These are phyloP conservation scores for Synanthedon vespiformis DNA, from an alignment of 2,888 invertebrate genomes.

Conservation along the genomic window DNA sequence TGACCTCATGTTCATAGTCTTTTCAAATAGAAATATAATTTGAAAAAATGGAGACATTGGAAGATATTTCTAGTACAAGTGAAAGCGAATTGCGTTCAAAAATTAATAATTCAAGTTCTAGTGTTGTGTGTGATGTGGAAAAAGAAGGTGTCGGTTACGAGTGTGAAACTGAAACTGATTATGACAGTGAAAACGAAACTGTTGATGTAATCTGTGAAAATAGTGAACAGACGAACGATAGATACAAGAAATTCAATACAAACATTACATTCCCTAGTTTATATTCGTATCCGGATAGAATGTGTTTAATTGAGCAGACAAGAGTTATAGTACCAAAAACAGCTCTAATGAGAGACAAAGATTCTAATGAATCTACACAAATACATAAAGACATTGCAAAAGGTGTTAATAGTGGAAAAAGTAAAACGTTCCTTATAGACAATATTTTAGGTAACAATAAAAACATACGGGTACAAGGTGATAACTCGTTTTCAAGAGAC, in stretches of 20 bases:
- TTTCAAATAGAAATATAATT: too few species aligned
- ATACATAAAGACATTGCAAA: conserved; percentile 22
- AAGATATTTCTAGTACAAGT: conserved; percentile 60
- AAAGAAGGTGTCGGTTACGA: conserved; percentile 28
- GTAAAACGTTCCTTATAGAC: conserved; percentile 70
- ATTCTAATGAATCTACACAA: conserved; percentile 22
- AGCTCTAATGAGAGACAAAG: conserved; percentile 23
- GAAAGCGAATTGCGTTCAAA: conserved; percentile 31
- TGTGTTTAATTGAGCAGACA: conserved; percentile 33
- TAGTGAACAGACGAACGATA: conserved; percentile 28
- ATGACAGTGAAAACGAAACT: conserved; percentile 61
- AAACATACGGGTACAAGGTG: conserved; percentile 17
- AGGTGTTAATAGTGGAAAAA: conserved; percentile 32
- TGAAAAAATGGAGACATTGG: conserved; percentile 36
- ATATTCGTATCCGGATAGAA: conserved; percentile 24
- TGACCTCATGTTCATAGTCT: too few species aligned
- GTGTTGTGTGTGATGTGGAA: conserved; percentile 15
- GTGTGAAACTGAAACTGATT: conserved; percentile 45
- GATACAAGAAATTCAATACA: conserved; percentile 16
- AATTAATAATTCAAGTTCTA: conserved; percentile 14
- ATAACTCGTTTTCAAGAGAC: conserved; percentile 17
- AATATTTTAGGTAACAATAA: conserved; percentile 64
- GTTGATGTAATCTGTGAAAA: conserved; percentile 62
- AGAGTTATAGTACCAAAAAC: conserved; percentile 25
- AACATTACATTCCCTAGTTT: conserved; percentile 20